Conservation (phyloP, 2,888 invertebrate species). For the Volucella inflata region DNA sequence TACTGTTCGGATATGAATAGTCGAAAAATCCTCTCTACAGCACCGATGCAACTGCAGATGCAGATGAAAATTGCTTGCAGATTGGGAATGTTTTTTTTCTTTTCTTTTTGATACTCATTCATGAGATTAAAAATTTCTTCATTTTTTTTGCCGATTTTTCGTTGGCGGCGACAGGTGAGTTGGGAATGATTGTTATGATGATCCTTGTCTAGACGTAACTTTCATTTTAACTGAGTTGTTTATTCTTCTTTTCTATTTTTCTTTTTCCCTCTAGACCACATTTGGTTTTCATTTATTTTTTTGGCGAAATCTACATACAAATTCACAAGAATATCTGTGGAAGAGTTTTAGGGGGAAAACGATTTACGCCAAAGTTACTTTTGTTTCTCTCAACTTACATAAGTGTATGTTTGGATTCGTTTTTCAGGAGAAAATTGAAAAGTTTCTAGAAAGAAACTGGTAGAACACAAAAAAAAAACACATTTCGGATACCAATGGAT, state of each 20-base stretch:
- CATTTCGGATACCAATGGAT: conserved; percentile 2
- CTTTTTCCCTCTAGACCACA: neutral
- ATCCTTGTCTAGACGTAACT: conserved; percentile 52
- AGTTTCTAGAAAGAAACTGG: conserved; percentile 30
- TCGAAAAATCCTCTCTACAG: conserved; percentile 9
- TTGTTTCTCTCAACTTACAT: conserved; percentile 7
- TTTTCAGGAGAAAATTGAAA: conserved; percentile 51
- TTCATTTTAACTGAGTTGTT: conserved; percentile 19
- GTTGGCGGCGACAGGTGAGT: conserved; percentile 7
- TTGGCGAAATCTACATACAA: neutral
- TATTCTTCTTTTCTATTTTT: conserved; percentile 2
- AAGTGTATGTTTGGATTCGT: conserved; percentile 16
- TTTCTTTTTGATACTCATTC: conserved; percentile 13
- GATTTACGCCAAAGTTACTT: neutral
- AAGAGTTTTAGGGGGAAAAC: neutral
- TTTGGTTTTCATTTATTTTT: neutral
- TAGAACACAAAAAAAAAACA: conserved; percentile 2
- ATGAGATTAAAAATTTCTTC: neutral
- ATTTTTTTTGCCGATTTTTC: conserved; percentile 2
- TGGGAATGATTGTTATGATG: conserved; percentile 40
- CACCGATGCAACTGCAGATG: conserved; percentile 16
- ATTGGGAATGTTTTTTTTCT: conserved; percentile 24
- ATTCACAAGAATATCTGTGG: neutral
- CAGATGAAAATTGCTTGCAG: conserved; percentile 40
- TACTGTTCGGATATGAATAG: conserved; percentile 6